Percentiles rank a stretch among this genome's conserved stretches.
Conservation (phyloP, 2,797 vertebrate genomes). For the Clamator glandarius region DNA sequence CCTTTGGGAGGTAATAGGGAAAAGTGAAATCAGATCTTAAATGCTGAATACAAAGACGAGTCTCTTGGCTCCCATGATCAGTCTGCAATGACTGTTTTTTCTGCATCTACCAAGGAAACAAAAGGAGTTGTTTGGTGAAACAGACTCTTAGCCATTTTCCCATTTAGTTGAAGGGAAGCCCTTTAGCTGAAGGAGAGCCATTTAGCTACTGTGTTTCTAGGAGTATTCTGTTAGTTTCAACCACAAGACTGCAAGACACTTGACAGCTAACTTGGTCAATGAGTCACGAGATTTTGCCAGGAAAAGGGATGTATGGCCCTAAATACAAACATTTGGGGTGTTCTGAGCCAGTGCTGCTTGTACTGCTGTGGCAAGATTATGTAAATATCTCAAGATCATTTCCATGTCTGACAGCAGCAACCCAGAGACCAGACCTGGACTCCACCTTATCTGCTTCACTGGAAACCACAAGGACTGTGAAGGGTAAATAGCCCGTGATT, state of each 20-base stretch:
- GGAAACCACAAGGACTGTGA: neutral
- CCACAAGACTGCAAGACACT: fast-evolving
- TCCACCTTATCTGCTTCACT: neutral
- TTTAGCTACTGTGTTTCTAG: neutral
- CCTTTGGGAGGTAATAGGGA: neutral
- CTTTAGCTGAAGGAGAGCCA: no score
- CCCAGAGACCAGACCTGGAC: neutral
- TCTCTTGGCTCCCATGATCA: fast-evolving
- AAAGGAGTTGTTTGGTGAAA: neutral
- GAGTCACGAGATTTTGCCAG: neutral
- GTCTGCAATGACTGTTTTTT: neutral
- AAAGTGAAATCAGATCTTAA: neutral
- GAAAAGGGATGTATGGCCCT: neutral
- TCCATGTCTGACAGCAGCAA: no score
- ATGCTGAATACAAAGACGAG: fast-evolving
- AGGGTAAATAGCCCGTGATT: conserved; percentile 1
- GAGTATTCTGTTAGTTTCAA: neutral
- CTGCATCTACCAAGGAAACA: neutral
- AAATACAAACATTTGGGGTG: neutral
- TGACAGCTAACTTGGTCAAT: neutral
- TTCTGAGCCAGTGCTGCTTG: neutral
- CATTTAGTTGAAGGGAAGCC: neutral
- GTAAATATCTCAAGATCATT: neutral
- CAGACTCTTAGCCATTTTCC: neutral
- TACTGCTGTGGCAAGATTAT: neutral